Conservation (phyloP, 2,113 vertebrate genomes). For the Microcebus lehilahytsara region DNA sequence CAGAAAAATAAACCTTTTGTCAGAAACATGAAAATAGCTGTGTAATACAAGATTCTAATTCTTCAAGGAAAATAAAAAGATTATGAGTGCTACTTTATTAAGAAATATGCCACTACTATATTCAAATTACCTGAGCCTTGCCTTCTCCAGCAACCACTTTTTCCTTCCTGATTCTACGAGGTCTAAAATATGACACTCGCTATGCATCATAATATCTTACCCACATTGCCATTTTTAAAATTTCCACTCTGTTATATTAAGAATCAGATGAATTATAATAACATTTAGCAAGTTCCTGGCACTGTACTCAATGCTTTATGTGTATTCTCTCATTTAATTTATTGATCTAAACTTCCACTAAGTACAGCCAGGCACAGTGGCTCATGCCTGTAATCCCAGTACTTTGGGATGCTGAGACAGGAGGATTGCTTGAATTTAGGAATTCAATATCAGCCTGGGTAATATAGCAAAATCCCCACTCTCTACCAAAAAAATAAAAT, state of each 20-base stretch:
- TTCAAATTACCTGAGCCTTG: background rate
- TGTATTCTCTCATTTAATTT: background rate
- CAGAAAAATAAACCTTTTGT: background rate
- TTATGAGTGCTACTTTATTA: background rate
- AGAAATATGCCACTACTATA: background rate
- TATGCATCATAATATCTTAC: background rate
- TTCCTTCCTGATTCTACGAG: background rate
- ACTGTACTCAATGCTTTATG: background rate
- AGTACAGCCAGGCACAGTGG: no score
- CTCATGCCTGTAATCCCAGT: no score
- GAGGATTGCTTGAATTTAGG: no score
- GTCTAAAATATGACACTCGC: background rate
- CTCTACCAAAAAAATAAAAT: no score
- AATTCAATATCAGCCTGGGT: no score
- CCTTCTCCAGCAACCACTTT: background rate
- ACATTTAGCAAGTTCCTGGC: background rate
- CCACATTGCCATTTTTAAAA: background rate
- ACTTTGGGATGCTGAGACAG: no score
- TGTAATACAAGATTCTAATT: background rate
- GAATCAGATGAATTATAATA: background rate
- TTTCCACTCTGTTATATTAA: constrained; percentile 3
- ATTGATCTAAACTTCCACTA: background rate
- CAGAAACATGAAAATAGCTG: background rate
- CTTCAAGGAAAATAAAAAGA: background rate
- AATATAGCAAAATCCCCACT: no score